These are phyloP conservation scores for Erethizon dorsatum DNA, from an alignment of 2,797 vertebrate species.

Conservation along the genomic window DNA sequence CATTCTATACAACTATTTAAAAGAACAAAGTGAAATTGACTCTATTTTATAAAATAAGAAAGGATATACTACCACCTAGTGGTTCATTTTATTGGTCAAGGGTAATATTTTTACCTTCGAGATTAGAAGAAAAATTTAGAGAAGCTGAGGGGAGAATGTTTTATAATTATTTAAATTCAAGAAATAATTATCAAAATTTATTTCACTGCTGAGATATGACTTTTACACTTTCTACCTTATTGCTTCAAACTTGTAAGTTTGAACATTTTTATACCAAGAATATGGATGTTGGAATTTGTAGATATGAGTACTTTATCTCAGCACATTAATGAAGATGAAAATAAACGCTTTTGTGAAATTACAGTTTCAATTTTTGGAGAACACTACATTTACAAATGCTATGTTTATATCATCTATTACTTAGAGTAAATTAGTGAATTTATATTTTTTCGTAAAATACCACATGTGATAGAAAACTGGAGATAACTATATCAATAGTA, in stretches of 20 bases:
- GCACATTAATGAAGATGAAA: background rate
- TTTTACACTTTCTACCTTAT: background rate
- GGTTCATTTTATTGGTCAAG: slow-evolving; percentile 44
- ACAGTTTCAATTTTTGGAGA: background rate
- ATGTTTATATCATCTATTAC: background rate
- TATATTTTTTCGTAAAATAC: background rate
- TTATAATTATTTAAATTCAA: background rate
- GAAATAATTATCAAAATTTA: background rate
- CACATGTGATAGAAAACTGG: background rate
- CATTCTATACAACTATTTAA: slow-evolving; percentile 1
- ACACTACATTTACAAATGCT: background rate
- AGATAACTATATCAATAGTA: background rate
- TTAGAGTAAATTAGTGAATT: background rate
- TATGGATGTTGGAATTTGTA: background rate
- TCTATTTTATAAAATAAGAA: slow-evolving; percentile 70
- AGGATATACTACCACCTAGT: slow-evolving; percentile 84
- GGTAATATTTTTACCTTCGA: background rate
- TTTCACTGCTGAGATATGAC: background rate
- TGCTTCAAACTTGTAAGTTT: background rate
- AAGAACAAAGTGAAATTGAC: slow-evolving; percentile 16
- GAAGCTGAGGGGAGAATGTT: background rate
- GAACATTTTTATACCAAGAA: background rate
- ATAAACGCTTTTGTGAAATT: background rate
- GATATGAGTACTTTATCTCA: background rate
- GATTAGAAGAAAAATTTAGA: background rate